Evolutionary conservation across 2,797 vertebrate genomes (phyloP), one percentile per base, ranked within the genome.

Genomic region (Furcifer pardalis): DNA sequence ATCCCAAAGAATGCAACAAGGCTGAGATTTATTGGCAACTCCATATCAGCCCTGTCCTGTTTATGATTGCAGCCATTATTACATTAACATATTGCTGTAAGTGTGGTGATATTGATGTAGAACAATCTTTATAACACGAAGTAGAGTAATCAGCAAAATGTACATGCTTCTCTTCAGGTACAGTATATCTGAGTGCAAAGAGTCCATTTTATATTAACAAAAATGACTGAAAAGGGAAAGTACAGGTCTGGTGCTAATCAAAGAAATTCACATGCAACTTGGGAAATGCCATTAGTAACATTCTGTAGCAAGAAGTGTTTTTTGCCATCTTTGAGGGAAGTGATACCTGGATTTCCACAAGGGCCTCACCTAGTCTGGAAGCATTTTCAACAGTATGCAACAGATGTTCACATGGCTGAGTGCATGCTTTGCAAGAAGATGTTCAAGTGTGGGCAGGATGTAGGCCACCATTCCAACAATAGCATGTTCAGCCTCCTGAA

Each of bases 191-290:
- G 86, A 68, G 44, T 30, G 32, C 19, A 75, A 80, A 37, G 21
- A 15, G n/a, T n/a, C n/a, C n/a, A 95, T 94, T 94, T 90, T 93
- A 85, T 91, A 92, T 87, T 82, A 96, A 88, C 92, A 83, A 91
- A 89, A 94, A 87, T 92, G 82, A 76, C 82, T 78, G 84, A 88
- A 66, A 32, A 44, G 49, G 46, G 72, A 46, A n/a, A 49, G n/a
- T 85, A 83, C 73, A 1, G 65, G 93, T 76, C 42, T 86, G 82
- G 84, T 89, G 44, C 89, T 90, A 91, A 88, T 91, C 91, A 86
- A 85, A 77, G 80, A 27, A 0, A 46, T 49, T 87, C 87, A 90
- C 89, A 82, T 90, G 86, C 82, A 84, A 74, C 80, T 15, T 73
- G 84, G 46, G 69, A 46, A 81, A 68, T 56, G 19, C 13, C 52